Conservation (phyloP, 2,797 vertebrate genomes). For the Poeciliopsis turneri region DNA sequence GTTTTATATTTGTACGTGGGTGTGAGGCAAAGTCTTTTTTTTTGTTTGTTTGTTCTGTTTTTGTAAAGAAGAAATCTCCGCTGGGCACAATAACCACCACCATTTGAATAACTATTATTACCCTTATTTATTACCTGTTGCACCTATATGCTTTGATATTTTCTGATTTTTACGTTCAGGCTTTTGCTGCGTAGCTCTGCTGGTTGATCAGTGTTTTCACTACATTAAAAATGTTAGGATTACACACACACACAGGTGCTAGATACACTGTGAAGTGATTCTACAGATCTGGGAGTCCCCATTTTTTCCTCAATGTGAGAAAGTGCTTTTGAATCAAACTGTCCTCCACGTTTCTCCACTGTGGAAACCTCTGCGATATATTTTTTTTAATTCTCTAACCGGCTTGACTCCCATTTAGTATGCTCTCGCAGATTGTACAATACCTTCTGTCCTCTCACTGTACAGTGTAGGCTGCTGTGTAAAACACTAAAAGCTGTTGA, state of each 20-base stretch:
- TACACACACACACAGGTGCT: conserved; percentile 87
- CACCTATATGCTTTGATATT: conserved; percentile 91
- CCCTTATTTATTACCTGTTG: conserved; percentile 98
- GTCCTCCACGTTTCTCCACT: conserved; percentile 59
- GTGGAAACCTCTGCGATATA: conserved; percentile 40
- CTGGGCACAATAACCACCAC: conserved; percentile 96
- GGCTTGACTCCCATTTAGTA: conserved; percentile 54
- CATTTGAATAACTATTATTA: conserved; percentile 86
- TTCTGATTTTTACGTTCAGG: conserved; percentile 84
- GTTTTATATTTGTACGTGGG: conserved; percentile 99
- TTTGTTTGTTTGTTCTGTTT: conserved; percentile 49
- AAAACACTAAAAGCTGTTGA: conserved; percentile 82
- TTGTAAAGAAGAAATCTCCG: conserved; percentile 87
- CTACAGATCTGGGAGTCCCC: conserved; percentile 84
- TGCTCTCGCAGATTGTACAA: conserved; percentile 68
- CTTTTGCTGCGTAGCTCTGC: conserved; percentile 78
- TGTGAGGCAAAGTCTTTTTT: conserved; percentile 92
- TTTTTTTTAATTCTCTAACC: neutral
- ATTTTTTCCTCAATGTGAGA: conserved; percentile 82
- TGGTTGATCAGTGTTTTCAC: conserved; percentile 73
- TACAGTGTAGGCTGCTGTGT: conserved; percentile 78
- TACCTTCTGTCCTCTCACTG: conserved; percentile 71
- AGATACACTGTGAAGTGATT: conserved; percentile 97
- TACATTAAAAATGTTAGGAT: conserved; percentile 63
- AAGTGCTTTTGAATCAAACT: conserved; percentile 67